phyloP scores from a whole-genome alignment of 2,888 invertebrate genomes.

The Pogonocherus hispidulus region DNA sequence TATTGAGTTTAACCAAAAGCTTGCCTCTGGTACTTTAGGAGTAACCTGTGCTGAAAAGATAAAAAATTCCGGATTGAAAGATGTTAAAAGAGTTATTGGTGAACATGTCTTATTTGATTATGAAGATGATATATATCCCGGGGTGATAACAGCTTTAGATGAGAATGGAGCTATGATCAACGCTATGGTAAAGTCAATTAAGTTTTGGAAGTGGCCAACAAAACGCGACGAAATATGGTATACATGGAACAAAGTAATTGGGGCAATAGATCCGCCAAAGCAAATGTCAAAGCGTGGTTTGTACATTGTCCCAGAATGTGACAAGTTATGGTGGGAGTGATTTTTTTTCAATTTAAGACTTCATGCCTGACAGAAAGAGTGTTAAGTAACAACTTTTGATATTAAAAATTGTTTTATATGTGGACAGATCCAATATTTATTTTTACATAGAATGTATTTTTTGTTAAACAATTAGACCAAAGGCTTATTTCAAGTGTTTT shows the following conservation, averaged over 20 bases:
- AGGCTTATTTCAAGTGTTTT: too few relatives aligned
- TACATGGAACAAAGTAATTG: slow-evolving; percentile 5
- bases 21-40: neutral
- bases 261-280: slow-evolving; percentile 3
- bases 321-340: neutral
- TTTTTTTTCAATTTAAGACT: too few relatives aligned
- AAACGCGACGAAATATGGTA: slow-evolving; percentile 2
- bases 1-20: neutral
- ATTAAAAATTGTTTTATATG: too few relatives aligned
- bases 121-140: neutral
- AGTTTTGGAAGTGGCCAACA: slow-evolving; percentile 3
- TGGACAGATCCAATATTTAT: too few relatives aligned
- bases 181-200: neutral
- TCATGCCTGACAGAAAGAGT: too few relatives aligned
- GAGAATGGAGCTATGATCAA: neutral
- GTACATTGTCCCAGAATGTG: neutral
- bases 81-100: neutral
- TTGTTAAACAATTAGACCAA: too few relatives aligned
- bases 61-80: neutral
- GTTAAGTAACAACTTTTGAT: too few relatives aligned
- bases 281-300: slow-evolving; percentile 10
- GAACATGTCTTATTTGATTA: neutral
- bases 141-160: neutral
- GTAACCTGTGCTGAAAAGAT: neutral
- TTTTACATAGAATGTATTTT: too few relatives aligned